Evolutionary conservation across 2,888 invertebrate species (phyloP), one percentile per base, ranked within the genome.

Genomic region (Sympetrum striolatum): DNA sequence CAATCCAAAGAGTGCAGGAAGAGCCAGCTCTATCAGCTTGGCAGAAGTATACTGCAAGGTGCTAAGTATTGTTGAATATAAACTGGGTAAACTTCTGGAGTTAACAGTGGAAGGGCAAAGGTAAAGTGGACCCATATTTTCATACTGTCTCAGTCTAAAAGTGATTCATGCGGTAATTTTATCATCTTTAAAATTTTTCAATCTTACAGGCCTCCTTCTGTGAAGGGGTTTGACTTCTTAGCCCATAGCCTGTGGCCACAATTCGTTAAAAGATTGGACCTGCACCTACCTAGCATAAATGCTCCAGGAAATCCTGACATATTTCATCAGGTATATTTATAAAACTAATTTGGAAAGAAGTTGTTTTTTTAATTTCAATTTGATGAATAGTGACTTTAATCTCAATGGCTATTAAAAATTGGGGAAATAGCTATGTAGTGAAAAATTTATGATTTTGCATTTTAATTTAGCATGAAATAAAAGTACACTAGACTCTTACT

Each of bases 301-400:
- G 98, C 98, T 2, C 98, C 98, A 22, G 98, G 98, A 91, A 98
- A 98, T 94, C 98, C 98, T 0, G 96, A 98, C 93, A 94, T 96
- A 91, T 98, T 98, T 94, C 97, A 97, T 93, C 95, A 94, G 93
- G 95, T 95, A 93, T 92, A 92, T 91, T 48, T 44, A 0, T 48
- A 22, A 12, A 31, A 10, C 18, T 53, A n/a, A 37, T 15, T 79
- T 79, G 39, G 39, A 31, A 80, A 14, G 15, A 73, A 37, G 2
- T 90, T 22, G 18, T 90, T 73, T 25, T 12, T 31, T 25, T 73
- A 31, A 25, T 73, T 6, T 1, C 6, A 18, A 53, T 53, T 53
- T 53, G 1, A 48, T 2, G n/a, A n/a, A n/a, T n/a, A n/a, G n/a
- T n/a, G n/a, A n/a, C n/a, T n/a, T n/a, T n/a, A n/a, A n/a, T n/a